Conservation (phyloP, 2,888 invertebrate genomes). For the Xanthorhoe spadicearia region DNA sequence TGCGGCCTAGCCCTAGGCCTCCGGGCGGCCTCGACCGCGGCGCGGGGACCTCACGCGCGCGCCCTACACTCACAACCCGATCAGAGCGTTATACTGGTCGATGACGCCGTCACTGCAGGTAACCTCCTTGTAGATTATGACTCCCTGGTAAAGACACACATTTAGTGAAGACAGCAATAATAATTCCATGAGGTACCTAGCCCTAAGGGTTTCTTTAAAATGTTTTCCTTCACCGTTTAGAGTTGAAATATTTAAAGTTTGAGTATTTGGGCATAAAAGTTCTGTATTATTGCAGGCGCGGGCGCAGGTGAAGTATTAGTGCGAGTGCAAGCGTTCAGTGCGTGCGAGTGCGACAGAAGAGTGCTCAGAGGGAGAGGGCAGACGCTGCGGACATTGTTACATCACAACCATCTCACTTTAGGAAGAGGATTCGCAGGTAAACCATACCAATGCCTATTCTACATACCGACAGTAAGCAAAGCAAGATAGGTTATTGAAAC, state of each 20-base stretch:
- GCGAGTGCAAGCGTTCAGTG: slow-evolving; percentile 78
- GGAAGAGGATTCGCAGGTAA: slow-evolving; percentile 77
- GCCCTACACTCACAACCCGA: slow-evolving; percentile 74
- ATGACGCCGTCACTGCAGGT: slow-evolving; percentile 74
- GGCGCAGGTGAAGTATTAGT: slow-evolving; percentile 72
- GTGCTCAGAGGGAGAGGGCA: slow-evolving; percentile 70
- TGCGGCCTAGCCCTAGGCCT: slow-evolving; percentile 68
- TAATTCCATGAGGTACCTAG: no score
- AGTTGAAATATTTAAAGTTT: no score
- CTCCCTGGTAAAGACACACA: no score
- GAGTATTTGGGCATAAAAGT: no score
- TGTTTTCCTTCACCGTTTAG: no score
- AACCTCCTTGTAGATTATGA: neutral
- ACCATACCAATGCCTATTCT: no score
- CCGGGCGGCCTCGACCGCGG: slow-evolving; percentile 59
- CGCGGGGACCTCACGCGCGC: slow-evolving; percentile 70
- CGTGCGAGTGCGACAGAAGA: slow-evolving; percentile 67
- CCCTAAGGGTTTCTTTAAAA: no score
- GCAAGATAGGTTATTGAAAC: no score
- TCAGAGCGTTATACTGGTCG: slow-evolving; percentile 74
- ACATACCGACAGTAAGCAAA: no score
- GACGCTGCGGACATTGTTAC: slow-evolving; percentile 60
- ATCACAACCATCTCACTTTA: slow-evolving; percentile 60
- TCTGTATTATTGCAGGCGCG: slow-evolving; percentile 52
- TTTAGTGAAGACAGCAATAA: no score